Evolutionary conservation across 1,140 invertebrate species (phyloP), one percentile per base, ranked within the genome.

Genomic region (Harpegnathos saltator): DNA sequence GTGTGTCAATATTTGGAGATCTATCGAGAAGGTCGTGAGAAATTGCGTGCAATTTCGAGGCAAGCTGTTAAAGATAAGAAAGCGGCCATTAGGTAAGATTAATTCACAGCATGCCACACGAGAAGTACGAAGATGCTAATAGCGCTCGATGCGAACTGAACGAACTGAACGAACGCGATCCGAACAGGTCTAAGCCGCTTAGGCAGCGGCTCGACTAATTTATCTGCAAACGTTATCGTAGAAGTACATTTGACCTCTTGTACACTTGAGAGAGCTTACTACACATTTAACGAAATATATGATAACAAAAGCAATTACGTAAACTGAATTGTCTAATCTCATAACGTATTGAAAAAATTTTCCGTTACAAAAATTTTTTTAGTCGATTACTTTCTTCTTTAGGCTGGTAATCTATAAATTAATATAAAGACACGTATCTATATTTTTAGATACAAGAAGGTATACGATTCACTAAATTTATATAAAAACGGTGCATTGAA

Each of bases 401-500:
- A 11, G 5, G 29, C 5, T 33, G 1, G 29, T 33, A 33, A 52
- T 33, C 29, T 2, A 68, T 62, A 29, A 52, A 72, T 52, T 77
- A n/a, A 58, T 3, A 14, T 9, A 58, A 3, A 44, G 38, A 44
- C 7, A 44, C 38, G 9, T 44, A 44, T 44, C 44, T 38, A 7
- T 15, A 0, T 7, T 44, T 19, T 24, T 4, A 89, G 80, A 15
- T 83, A 71, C 29, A 72, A 58, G 1, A 82, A 75, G 56, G 17
- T 88, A 7, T 62, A 61, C 9, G 14, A 48, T 29, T 81, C 77
- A 11, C 26, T 91, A 14, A n/a, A 58, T 11, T 11, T 58, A 3
- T 91, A 87, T 54, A 83, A 84, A 50, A 71, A 15, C 3, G 82
- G 84, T 33, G 0, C 85, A 1, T 50, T 81, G 3, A 33, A 9